phyloP scores from a whole-genome alignment of 2,113 vertebrate species.

The Cinclus cinclus region DNA sequence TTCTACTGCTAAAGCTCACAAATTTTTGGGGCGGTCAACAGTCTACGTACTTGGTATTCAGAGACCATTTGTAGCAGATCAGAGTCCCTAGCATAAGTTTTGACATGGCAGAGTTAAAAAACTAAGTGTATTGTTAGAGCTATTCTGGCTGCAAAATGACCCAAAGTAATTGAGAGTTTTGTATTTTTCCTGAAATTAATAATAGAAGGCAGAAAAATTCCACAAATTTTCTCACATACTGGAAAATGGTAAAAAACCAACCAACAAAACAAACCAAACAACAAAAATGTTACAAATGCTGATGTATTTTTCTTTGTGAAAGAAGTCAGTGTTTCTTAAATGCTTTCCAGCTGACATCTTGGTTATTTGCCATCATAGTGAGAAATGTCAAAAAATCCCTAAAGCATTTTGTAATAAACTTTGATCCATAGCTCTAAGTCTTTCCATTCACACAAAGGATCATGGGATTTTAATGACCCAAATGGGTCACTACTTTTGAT shows the following conservation, averaged over 20 bases:
- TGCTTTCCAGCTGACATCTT: not conserved
- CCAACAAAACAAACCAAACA: not conserved
- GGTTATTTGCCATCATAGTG: not conserved
- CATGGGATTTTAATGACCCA: not conserved
- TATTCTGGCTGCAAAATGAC: not conserved
- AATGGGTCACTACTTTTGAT: not conserved
- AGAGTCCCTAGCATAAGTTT: not conserved
- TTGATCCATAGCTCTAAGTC: not conserved
- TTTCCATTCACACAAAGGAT: not conserved
- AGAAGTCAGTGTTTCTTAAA: not conserved
- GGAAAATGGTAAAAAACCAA: not conserved
- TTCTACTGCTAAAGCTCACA: not conserved
- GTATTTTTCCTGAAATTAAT: not conserved
- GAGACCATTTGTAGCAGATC: not conserved
- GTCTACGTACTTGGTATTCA: not conserved
- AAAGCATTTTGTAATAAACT: not conserved
- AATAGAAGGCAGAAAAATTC: not conserved
- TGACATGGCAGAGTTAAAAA: not conserved
- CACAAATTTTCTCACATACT: not conserved
- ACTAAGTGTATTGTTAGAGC: not conserved
- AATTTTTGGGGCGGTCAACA: not conserved
- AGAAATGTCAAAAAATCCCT: slow-evolving; percentile 39
- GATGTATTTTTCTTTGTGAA: not conserved
- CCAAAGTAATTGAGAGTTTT: not conserved
- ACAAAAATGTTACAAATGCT: not conserved